Percentiles rank a stretch among this genome's conserved stretches.
Conservation (phyloP, 2,797 vertebrate species). For the Holocentrus rufus region DNA sequence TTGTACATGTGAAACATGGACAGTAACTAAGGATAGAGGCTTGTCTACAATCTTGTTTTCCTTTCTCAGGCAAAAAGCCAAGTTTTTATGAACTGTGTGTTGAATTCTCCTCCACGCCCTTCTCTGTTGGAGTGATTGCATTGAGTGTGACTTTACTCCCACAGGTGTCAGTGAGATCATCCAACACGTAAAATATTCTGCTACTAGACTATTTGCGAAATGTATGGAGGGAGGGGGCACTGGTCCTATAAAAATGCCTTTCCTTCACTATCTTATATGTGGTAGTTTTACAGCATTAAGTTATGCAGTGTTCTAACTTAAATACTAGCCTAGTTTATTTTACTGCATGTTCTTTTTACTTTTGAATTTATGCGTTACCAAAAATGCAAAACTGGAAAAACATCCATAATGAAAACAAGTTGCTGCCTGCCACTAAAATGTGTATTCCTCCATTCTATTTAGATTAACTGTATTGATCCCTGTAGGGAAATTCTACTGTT, state of each 20-base stretch:
- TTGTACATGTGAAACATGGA: background rate
- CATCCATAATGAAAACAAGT: background rate
- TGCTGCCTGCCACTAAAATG: too few relatives aligned
- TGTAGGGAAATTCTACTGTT: too few relatives aligned
- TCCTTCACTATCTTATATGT: background rate
- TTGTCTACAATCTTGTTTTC: background rate
- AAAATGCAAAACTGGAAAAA: background rate
- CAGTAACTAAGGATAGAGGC: conserved; percentile 19
- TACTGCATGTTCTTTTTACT: background rate
- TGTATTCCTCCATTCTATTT: background rate
- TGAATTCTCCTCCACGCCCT: conserved; percentile 24
- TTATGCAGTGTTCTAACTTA: background rate
- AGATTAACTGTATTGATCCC: too few relatives aligned
- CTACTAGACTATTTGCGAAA: background rate
- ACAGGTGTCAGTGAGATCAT: conserved; percentile 35
- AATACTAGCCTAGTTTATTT: background rate
- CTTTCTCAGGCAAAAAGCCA: background rate
- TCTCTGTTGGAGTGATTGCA: background rate
- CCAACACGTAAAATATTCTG: background rate
- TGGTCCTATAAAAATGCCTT: background rate
- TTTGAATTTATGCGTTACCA: background rate
- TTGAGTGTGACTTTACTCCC: background rate
- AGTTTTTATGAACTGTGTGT: conserved; percentile 5
- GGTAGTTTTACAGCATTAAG: background rate
- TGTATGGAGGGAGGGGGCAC: background rate